A percentile compares a stretch with the other conserved stretches of the same genome.
These are phyloP conservation scores for Tokudaia muenninki DNA, from an alignment of 2,797 vertebrate genomes.

Conservation along the genomic window DNA sequence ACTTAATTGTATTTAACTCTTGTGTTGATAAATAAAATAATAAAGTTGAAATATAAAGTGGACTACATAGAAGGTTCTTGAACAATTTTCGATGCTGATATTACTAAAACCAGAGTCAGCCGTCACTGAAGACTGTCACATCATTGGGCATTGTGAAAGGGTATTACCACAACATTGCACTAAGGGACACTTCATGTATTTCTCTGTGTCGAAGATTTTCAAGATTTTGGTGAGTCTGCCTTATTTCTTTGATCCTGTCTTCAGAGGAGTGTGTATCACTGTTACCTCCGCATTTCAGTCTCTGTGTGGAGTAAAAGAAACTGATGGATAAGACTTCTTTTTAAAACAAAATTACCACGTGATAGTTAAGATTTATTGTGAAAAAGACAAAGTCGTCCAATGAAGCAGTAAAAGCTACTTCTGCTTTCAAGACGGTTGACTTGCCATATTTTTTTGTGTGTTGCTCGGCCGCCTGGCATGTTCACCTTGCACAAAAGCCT, in stretches of 20 bases:
- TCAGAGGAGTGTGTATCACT: neutral
- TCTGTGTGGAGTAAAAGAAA: neutral
- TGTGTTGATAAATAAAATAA: neutral
- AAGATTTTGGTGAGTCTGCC: neutral
- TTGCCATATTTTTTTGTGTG: neutral
- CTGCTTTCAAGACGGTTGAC: neutral
- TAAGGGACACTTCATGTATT: neutral
- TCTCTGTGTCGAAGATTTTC: neutral
- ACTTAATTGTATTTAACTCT: neutral
- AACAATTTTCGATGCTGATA: neutral
- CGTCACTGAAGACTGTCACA: neutral
- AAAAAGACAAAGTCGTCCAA: neutral
- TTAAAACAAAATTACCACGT: neutral
- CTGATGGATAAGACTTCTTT: neutral
- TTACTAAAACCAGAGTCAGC: neutral
- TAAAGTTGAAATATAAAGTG: neutral
- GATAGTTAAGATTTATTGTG: neutral
- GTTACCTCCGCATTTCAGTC: neutral
- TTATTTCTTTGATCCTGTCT: neutral
- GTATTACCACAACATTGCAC: neutral
- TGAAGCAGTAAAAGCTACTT: neutral
- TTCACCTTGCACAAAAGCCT: neutral
- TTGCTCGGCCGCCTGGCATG: neutral
- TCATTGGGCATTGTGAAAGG: neutral
- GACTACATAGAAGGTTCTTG: neutral